Evolutionary conservation across 2,797 vertebrate genomes (phyloP).

Genomic region (Alosa sapidissima): DNA sequence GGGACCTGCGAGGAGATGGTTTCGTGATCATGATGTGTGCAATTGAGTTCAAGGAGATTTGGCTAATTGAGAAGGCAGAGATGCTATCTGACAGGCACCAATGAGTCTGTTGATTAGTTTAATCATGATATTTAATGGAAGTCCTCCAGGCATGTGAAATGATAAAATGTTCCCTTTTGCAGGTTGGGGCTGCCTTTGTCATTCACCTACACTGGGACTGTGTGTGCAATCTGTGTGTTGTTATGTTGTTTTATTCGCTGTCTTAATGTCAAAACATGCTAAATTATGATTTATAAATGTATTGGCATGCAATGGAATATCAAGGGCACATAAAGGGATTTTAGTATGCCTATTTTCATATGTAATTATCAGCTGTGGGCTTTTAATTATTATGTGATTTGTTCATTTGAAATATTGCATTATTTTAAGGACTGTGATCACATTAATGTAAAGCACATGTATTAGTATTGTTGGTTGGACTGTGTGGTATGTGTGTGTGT

Average conservation of each 20-base stretch:
- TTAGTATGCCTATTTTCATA: background rate
- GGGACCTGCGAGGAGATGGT: constrained; percentile 36
- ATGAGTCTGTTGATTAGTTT: constrained; percentile 81
- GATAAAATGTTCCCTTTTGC: constrained; percentile 71
- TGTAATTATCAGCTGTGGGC: background rate
- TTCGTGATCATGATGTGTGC: constrained; percentile 60
- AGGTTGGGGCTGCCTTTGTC: constrained; percentile 42
- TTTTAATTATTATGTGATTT: background rate
- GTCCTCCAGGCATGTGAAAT: constrained; percentile 75
- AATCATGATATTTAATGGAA: constrained; percentile 82
- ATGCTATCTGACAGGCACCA: constrained; percentile 81
- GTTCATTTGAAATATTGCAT: background rate
- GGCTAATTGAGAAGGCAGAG: constrained; percentile 82
- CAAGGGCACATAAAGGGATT: background rate
- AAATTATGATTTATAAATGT: background rate
- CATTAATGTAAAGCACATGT: background rate
- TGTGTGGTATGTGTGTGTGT: background rate
- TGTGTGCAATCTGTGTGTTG: background rate
- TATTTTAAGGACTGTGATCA: background rate
- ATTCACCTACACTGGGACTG: background rate
- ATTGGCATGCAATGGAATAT: background rate
- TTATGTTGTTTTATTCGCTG: background rate
- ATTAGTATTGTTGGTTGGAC: background rate
- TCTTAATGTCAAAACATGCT: constrained; percentile 2
- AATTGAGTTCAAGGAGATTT: constrained; percentile 79